Evolutionary conservation across 2,113 vertebrate genomes (phyloP), one percentile per base, ranked within the genome.

Genomic region (Pteropus alecto): DNA sequence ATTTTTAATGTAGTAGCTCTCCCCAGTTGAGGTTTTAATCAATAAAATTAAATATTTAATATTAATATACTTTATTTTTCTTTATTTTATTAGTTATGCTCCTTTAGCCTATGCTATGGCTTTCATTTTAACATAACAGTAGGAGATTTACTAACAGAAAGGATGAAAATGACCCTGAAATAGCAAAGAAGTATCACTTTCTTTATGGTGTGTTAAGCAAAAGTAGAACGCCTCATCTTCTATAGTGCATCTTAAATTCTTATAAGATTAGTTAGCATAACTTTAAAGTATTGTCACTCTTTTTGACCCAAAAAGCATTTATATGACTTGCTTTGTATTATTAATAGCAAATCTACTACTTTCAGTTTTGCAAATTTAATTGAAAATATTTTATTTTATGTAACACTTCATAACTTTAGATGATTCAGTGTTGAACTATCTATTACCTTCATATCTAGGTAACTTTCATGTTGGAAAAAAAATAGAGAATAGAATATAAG

Each of bases 41-140:
- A 94, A 61, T 13, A 81, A 95, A 74, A 76, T 63, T 79, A 87
- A 97, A 79, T 79, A 35, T 51, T 73, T 73, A 71, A 90, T 87
- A 24, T 28, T 87, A 2, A 21, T 68, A 22, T 90, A 76, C 18
- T 73, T 88, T 19, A 84, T 92, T 88, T 3, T 41, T 41, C 3
- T 77, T 43, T 46, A 5, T 83, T 65, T 93, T 76, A 65, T 24
- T 70, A 70, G 9, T 85, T 85, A 63, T 16, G 11, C 2, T 19
- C 33, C 73, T 70, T 58, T 18, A 94, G 15, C 56, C 13, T 54
- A 33, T 71, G 19, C 1, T 48, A 30, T 81, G 19, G 4, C 5
- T 89, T 96, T 88, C 43, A 74, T 68, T 74, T 84, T 65, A 90
- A 60, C 48, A 73, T 65, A 71, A 60, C 6, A 24, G 33, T 28